Conservation (phyloP, 2,888 invertebrate genomes). For the Dynastes hyllus region DNA sequence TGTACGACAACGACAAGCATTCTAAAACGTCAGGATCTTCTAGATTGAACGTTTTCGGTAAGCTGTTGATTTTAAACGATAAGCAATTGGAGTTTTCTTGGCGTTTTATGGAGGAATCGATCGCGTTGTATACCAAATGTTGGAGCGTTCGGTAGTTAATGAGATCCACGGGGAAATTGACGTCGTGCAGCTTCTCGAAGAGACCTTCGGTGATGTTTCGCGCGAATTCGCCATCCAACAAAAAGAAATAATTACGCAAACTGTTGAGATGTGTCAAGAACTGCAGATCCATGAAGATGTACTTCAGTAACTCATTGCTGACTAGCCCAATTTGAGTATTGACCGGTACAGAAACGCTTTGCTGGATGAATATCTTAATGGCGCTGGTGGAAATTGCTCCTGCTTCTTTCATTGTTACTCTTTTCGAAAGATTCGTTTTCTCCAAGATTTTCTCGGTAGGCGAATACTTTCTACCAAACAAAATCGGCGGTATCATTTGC, state of each 20-base stretch:
- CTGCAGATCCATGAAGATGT: constrained; percentile 79
- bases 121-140: constrained; percentile 79
- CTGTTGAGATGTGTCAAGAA: constrained; percentile 82
- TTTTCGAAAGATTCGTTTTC: constrained; percentile 66
- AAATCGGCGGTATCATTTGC: not conserved
- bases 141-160: constrained; percentile 82
- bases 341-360: constrained; percentile 78
- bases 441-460: constrained; percentile 67
- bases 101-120: constrained; percentile 78
- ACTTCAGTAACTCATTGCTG: constrained; percentile 82
- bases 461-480: constrained; percentile 19
- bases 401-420: constrained; percentile 68
- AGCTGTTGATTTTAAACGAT: constrained; percentile 77
- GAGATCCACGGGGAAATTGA: constrained; percentile 78
- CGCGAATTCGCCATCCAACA: constrained; percentile 87
- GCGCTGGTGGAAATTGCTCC: constrained; percentile 64
- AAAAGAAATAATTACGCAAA: constrained; percentile 84
- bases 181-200: constrained; percentile 79
- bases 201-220: constrained; percentile 81
- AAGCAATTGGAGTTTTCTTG: constrained; percentile 78
- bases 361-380: constrained; percentile 64
- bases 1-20: constrained; percentile 81
- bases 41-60: constrained; percentile 78
- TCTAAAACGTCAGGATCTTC: constrained; percentile 80
- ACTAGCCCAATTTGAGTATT: constrained; percentile 81